Conservation (phyloP, 2,888 invertebrate genomes). For the Tromatobia lineatoria region DNA sequence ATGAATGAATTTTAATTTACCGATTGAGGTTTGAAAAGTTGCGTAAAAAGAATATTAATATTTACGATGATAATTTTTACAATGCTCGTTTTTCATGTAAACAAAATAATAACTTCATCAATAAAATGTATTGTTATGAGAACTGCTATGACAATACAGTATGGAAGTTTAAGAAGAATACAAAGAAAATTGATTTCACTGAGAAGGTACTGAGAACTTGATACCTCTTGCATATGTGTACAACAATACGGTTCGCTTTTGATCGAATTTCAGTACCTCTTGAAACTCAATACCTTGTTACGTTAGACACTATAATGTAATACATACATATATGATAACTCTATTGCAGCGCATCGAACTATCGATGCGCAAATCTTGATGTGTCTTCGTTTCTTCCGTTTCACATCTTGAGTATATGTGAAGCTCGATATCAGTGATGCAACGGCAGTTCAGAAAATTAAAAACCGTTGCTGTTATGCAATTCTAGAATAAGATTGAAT, state of each 20-base stretch:
- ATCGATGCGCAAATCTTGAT: slow-evolving; percentile 50
- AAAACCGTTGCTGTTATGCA: background rate
- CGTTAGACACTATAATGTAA: slow-evolving; percentile 5
- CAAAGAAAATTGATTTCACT: background rate
- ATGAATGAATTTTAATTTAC: too few relatives aligned
- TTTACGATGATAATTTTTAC: too few relatives aligned
- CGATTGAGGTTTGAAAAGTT: too few relatives aligned
- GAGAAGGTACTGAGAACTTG: slow-evolving; percentile 4
- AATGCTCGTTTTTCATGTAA: too few relatives aligned
- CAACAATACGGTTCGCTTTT: slow-evolving; percentile 51
- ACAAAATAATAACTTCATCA: too few relatives aligned
- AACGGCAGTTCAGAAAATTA: background rate
- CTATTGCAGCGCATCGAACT: slow-evolving; percentile 48
- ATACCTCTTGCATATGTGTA: slow-evolving; percentile 22
- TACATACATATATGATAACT: background rate
- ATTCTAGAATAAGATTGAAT: background rate
- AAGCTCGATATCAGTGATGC: slow-evolving; percentile 9
- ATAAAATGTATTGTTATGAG: too few relatives aligned
- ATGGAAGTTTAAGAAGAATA: background rate
- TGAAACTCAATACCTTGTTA: slow-evolving; percentile 70
- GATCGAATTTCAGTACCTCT: slow-evolving; percentile 76
- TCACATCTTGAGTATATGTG: background rate
- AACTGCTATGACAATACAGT: background rate
- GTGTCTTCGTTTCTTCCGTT: slow-evolving; percentile 1
- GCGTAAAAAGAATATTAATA: too few relatives aligned